phyloP scores from a whole-genome alignment of 2,888 invertebrate genomes.

The Ectobius pallidus region DNA sequence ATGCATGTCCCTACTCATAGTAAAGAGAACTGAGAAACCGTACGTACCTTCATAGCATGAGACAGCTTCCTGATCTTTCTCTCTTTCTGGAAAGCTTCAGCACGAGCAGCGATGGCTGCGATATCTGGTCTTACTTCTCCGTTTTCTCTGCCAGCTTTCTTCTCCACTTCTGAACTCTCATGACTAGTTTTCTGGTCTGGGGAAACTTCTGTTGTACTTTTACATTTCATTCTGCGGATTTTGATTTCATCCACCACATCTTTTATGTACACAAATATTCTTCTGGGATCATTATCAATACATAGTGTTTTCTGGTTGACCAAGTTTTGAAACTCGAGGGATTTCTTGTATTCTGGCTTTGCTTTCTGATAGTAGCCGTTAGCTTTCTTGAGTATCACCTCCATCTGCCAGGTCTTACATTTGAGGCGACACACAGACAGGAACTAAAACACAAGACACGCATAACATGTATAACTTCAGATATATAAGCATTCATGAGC shows the following conservation, averaged over 20 bases:
- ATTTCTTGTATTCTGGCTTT: neutral
- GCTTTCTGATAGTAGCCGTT: neutral
- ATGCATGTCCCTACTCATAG: too few relatives aligned
- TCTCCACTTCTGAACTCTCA: too few relatives aligned
- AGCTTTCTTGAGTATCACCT: neutral
- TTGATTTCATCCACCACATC: slow-evolving; percentile 20
- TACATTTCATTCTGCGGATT: neutral
- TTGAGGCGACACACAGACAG: neutral
- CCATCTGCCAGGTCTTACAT: neutral
- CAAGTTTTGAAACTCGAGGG: neutral
- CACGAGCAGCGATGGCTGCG: neutral
- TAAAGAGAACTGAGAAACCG: too few relatives aligned
- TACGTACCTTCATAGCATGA: neutral
- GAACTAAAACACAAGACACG: neutral
- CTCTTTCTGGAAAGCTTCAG: neutral
- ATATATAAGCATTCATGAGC: too few relatives aligned
- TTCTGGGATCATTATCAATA: neutral
- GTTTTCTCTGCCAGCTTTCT: neutral
- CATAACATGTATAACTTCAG: too few relatives aligned
- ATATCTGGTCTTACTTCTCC: neutral
- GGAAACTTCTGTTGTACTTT: too few relatives aligned
- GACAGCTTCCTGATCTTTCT: neutral
- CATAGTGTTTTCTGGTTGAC: neutral
- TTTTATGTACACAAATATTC: slow-evolving; percentile 12
- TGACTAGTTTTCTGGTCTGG: too few relatives aligned